Evolutionary conservation across 2,888 invertebrate species (phyloP), one percentile per base, ranked within the genome.

Genomic region (Hetaerina titia): DNA sequence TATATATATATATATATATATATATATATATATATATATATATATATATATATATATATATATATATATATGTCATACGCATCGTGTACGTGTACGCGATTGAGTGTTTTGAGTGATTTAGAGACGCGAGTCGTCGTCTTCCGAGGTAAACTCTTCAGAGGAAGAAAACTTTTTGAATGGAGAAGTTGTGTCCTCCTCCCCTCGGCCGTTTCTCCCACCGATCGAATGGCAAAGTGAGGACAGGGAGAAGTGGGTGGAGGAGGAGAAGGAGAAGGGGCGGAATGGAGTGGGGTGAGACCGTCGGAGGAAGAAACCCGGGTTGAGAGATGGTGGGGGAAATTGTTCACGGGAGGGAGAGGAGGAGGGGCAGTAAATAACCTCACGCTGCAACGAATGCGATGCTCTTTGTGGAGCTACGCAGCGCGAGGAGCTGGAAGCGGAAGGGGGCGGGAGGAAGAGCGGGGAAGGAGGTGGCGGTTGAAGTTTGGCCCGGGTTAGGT

Each of bases 301-400:
- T 4, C 45, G 45, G 45, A 45, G 88, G 88, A 56, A 56, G 45
- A 17, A n/a, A n/a, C n/a, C 9, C 22, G 69, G 69, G 7, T 88
- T 45, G 15, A 88, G 45, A 88, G 88, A 4, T 8, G 56, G 17
- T 2, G 88, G 9, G 17, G 57, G 45, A n/a, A 22, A 64, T 15
- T 19, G 64, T 19, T 15, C 64, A 64, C 17, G 64, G 69, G 88
- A 22, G 4, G 19, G 7, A 56, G 8, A 45, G 17, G 45, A 22
- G 25, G 19, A 6, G 89, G n/a, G n/a, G n/a, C 22, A 58, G 89
- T 89, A 58, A 56, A 89, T 58, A 58, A 58, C 89, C n/a, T n/a
- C 89, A 89, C n/a, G 89, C 58, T 56, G n/a, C 89, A 89, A 13
- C 89, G 89, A 58, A 58, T n/a, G 57, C 89, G n/a, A 58, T 13